Percentiles rank a stretch among this genome's conserved stretches.
phyloP scores from a whole-genome alignment of 2,113 vertebrate genomes.

The Proterorhinus semilunaris region DNA sequence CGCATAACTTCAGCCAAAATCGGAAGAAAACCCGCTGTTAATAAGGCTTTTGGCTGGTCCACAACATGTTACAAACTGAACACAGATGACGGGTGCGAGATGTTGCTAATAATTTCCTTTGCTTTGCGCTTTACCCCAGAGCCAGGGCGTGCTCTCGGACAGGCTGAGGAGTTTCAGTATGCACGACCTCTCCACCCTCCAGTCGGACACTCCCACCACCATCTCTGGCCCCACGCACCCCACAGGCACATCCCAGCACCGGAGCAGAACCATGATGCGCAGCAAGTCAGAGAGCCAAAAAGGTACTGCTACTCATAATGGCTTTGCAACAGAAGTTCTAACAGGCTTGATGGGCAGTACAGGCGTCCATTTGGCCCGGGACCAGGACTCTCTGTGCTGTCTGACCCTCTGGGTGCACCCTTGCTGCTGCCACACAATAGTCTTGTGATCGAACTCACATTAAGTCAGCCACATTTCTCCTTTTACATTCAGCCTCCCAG shows the following conservation, averaged over 20 bases:
- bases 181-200: conserved; percentile 92
- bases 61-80: background rate
- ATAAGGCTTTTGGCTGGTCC: background rate
- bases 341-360: background rate
- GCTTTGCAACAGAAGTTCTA: background rate
- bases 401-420: conserved; percentile 3
- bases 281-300: conserved; percentile 90
- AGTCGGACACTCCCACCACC: conserved; percentile 76
- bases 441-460: conserved; percentile 53
- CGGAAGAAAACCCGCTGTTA: no score
- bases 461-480: conserved; percentile 29
- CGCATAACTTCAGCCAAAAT: no score
- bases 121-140: conserved; percentile 66
- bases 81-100: background rate
- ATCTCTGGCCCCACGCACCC: conserved; percentile 71
- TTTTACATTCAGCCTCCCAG: conserved; percentile 22
- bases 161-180: conserved; percentile 97
- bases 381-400: background rate
- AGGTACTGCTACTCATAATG: conserved; percentile 52
- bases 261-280: conserved; percentile 83
- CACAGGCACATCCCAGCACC: conserved; percentile 79
- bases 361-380: background rate
- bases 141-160: conserved; percentile 95
- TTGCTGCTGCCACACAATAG: conserved; percentile 17
- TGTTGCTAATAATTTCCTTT: background rate